Evolutionary conservation across 1,140 invertebrate species (phyloP).

Genomic region (Venustaconcha ellipsiformis): DNA sequence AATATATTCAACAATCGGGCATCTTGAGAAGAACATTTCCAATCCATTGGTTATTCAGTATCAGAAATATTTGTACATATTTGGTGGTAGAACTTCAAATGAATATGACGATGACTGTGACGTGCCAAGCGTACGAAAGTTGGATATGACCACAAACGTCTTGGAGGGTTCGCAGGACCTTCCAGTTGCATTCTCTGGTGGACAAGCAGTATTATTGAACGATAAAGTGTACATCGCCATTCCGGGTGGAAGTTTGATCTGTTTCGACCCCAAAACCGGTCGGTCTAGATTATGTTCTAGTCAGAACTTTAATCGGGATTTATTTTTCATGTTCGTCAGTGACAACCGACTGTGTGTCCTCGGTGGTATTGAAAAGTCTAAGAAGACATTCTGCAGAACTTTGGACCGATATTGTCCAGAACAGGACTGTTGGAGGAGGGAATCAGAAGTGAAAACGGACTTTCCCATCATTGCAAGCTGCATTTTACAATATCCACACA

Average conservation of each 20-base stretch:
- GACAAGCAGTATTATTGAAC: constrained; percentile 21
- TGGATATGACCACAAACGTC: constrained; percentile 9
- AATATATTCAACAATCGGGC: background rate
- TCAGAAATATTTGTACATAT: constrained; percentile 14
- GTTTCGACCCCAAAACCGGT: constrained; percentile 9
- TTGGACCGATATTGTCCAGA: constrained; percentile 22
- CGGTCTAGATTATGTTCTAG: constrained; percentile 19
- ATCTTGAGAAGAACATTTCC: constrained; percentile 4
- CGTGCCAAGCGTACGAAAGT: constrained; percentile 7
- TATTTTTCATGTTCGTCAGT: constrained; percentile 17
- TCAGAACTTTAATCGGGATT: constrained; percentile 13
- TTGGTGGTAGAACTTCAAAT: constrained; percentile 18
- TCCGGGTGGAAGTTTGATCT: constrained; percentile 22
- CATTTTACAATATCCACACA: constrained; percentile 10
- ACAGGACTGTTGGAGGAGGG: constrained; percentile 6
- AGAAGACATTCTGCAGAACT: background rate
- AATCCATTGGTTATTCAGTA: background rate
- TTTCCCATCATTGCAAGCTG: constrained; percentile 20
- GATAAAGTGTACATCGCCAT: constrained; percentile 19
- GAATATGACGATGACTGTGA: background rate
- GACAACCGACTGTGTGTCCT: constrained; percentile 2
- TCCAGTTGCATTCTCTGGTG: constrained; percentile 18
- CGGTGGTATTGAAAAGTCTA: constrained; percentile 1
- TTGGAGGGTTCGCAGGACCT: background rate
- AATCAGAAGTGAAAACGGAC: background rate